phyloP scores from a whole-genome alignment of 35 echinoderm and acorn worm genomes.

The Heliocidaris erythrogramma region DNA sequence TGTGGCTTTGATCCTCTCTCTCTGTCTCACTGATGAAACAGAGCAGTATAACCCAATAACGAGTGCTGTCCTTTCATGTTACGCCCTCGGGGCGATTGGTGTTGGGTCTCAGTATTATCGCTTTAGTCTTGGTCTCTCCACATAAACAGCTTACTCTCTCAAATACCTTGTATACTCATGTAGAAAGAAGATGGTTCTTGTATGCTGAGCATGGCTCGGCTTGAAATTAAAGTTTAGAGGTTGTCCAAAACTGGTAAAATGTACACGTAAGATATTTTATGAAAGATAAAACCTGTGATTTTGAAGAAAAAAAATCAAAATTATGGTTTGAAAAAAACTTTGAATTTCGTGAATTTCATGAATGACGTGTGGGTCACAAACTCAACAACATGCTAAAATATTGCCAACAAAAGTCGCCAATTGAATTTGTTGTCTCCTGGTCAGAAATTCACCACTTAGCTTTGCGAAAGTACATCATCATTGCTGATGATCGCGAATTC shows the following conservation, averaged over 20 bases:
- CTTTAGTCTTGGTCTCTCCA: neutral
- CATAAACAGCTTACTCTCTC: neutral
- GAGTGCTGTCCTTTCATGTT: neutral
- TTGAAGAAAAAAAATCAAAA: too few relatives aligned
- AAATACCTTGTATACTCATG: neutral
- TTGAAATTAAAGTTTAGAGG: neutral
- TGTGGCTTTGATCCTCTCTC: neutral
- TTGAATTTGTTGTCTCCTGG: too few relatives aligned
- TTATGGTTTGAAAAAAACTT: too few relatives aligned
- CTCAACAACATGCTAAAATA: too few relatives aligned
- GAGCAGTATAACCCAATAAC: neutral
- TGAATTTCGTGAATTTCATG: too few relatives aligned
- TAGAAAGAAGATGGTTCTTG: neutral
- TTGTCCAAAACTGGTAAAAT: neutral
- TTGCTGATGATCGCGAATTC: too few relatives aligned
- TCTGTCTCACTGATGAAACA: neutral
- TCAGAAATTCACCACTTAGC: too few relatives aligned
- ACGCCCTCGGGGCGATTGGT: neutral
- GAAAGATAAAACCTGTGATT: too few relatives aligned
- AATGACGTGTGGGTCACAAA: too few relatives aligned
- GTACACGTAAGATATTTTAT: too few relatives aligned
- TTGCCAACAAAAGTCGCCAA: too few relatives aligned
- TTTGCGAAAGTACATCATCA: too few relatives aligned
- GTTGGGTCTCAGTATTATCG: neutral
- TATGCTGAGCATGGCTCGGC: neutral